Conservation (phyloP, 1,140 invertebrate genomes). For the Macrotrachela quadricornifera region DNA sequence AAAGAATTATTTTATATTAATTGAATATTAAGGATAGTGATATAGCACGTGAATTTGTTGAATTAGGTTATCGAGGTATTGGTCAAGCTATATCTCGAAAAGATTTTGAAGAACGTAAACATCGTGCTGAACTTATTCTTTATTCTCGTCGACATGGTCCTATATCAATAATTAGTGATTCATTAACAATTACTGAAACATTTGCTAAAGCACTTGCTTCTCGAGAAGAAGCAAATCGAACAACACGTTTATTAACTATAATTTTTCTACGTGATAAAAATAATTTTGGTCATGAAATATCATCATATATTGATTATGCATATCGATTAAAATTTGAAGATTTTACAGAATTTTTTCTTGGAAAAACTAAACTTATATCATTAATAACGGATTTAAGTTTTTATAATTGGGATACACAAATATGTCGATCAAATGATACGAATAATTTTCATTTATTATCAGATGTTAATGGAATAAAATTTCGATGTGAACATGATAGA, state of each 20-base stretch:
- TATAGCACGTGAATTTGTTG: no score
- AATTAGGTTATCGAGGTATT: no score
- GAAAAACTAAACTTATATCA: slow-evolving; percentile 35
- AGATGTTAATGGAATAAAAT: slow-evolving; percentile 23
- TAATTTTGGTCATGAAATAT: slow-evolving; percentile 38
- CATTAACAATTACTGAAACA: slow-evolving; percentile 26
- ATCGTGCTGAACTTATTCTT: no score
- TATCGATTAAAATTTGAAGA: slow-evolving; percentile 39
- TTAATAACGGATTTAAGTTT: slow-evolving; percentile 38
- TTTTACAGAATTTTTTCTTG: slow-evolving; percentile 40
- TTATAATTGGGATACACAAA: slow-evolving; percentile 39
- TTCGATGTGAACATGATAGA: no score
- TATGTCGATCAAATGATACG: slow-evolving; percentile 35
- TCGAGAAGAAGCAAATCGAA: slow-evolving; percentile 38
- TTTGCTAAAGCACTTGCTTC: slow-evolving; percentile 37
- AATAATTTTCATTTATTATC: slow-evolving; percentile 38
- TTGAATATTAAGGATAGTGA: no score
- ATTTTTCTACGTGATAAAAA: slow-evolving; percentile 39
- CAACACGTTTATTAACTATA: slow-evolving; percentile 35
- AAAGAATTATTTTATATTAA: no score
- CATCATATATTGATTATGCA: slow-evolving; percentile 44
- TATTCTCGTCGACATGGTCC: no score
- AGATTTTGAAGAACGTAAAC: no score
- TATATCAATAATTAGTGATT: slow-evolving; percentile 16
- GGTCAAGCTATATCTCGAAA: no score